phyloP scores from a whole-genome alignment of 1,140 invertebrate species.

The Spodoptera litura region DNA sequence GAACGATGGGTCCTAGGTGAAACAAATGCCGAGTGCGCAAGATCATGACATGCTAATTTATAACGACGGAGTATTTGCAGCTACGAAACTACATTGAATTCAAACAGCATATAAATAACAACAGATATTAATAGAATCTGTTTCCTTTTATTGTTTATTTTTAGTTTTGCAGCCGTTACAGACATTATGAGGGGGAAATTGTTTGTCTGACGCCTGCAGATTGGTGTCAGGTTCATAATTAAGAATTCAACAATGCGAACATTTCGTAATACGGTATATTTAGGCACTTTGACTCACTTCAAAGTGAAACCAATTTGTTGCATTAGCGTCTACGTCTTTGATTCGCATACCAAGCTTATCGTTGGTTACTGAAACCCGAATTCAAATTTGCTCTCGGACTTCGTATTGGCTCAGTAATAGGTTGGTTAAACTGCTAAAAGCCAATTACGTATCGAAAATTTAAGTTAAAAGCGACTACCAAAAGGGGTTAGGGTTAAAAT shows the following conservation, averaged over 20 bases:
- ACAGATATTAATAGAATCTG: constrained; percentile 6
- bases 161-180: constrained; percentile 16
- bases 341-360: background rate
- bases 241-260: constrained; percentile 13
- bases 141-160: constrained; percentile 39
- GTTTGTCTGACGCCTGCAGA: background rate
- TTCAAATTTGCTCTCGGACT: background rate
- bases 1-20: background rate
- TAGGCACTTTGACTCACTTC: constrained; percentile 15
- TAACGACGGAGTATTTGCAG: background rate
- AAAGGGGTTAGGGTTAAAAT: background rate
- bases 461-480: no score
- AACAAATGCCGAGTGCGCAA: background rate
- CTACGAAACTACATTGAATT: constrained; percentile 7
- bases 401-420: background rate
- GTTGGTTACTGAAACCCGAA: no score
- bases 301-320: constrained; percentile 9
- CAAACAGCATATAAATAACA: constrained; percentile 5
- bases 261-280: constrained; percentile 22
- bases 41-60: constrained; percentile 22
- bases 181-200: constrained; percentile 19
- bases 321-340: background rate
- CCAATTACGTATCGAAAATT: background rate
- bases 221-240: constrained; percentile 26
- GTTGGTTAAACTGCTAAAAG: background rate